These are phyloP conservation scores for Sialia sialis DNA, from an alignment of 2,113 vertebrate species.

Conservation along the genomic window DNA sequence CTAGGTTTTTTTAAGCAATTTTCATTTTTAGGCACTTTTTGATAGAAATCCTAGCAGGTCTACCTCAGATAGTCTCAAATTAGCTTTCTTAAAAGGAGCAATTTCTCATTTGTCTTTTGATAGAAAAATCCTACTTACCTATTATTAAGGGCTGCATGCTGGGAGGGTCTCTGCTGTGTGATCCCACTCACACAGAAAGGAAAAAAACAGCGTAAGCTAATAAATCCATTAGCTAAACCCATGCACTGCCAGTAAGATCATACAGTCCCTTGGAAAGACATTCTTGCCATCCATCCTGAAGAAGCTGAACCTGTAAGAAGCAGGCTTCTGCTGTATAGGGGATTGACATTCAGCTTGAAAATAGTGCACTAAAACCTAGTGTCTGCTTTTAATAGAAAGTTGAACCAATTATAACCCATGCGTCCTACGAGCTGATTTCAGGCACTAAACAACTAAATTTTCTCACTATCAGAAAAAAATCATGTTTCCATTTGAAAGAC, in stretches of 20 bases:
- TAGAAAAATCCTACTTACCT: neutral
- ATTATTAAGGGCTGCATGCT: neutral
- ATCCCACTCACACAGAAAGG: neutral
- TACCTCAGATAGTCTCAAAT: neutral
- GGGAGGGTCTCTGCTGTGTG: neutral
- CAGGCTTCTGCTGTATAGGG: neutral
- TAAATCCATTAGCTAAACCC: neutral
- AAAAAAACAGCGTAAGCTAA: neutral
- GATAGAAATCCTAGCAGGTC: neutral
- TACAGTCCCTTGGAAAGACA: neutral
- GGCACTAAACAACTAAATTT: neutral
- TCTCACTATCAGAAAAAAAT: neutral
- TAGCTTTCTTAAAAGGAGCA: neutral
- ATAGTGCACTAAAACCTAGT: neutral
- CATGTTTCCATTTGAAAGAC: neutral
- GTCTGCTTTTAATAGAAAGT: neutral
- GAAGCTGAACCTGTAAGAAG: neutral
- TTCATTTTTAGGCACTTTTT: neutral
- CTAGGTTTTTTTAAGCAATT: neutral
- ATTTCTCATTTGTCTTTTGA: neutral
- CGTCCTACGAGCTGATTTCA: neutral
- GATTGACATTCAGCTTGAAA: neutral
- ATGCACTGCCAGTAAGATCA: neutral
- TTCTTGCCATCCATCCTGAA: neutral
- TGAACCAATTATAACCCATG: neutral